Evolutionary conservation across 2,888 invertebrate genomes (phyloP).

Genomic region (Pristionchus fissidentatus): DNA sequence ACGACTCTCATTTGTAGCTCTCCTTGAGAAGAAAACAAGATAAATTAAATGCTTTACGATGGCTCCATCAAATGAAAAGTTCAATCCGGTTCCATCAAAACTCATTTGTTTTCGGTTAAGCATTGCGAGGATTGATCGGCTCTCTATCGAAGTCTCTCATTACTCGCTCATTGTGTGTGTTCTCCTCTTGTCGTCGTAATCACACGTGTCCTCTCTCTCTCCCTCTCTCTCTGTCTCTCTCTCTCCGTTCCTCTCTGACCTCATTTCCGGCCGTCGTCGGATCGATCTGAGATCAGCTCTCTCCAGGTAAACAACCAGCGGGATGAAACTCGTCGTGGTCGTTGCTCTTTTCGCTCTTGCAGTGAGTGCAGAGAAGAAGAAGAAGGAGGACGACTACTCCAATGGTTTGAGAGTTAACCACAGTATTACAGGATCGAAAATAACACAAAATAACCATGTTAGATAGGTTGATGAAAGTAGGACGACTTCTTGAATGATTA

Average conservation of each 20-base stretch:
- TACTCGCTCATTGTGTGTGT: neutral
- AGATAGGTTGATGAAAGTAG: too few species aligned
- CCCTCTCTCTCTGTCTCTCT: constrained; percentile 49
- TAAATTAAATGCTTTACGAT: neutral
- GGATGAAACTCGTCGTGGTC: neutral
- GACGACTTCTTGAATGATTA: too few species aligned
- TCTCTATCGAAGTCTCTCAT: neutral
- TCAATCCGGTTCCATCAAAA: neutral
- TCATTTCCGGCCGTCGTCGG: constrained; percentile 44
- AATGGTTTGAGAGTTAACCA: neutral
- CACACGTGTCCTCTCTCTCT: too few species aligned
- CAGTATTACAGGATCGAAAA: too few species aligned
- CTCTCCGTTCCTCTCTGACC: constrained; percentile 48
- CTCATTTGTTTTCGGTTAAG: too few species aligned
- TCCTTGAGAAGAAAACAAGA: neutral
- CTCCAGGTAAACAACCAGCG: constrained; percentile 9
- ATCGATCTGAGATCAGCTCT: constrained; percentile 10
- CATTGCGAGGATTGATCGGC: neutral
- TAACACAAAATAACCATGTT: too few species aligned
- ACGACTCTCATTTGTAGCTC: neutral
- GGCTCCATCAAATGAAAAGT: neutral
- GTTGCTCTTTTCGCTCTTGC: neutral
- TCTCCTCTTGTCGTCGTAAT: constrained; percentile 13
- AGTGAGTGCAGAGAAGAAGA: constrained; percentile 30
- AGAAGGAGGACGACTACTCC: constrained; percentile 18